These are phyloP conservation scores for Orius laevigatus DNA, from an alignment of 1,140 invertebrate genomes.

Conservation along the genomic window DNA sequence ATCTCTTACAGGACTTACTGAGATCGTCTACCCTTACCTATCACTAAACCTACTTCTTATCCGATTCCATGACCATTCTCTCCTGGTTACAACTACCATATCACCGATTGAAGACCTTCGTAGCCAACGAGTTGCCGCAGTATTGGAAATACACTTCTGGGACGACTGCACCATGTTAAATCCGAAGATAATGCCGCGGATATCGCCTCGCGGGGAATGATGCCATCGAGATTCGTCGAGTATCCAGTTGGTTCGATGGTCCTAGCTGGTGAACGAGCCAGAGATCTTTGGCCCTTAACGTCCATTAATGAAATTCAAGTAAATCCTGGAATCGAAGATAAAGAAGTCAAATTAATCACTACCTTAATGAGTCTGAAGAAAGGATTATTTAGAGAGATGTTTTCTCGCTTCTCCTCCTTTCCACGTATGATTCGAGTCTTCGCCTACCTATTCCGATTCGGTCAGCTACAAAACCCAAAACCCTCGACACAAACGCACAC, in stretches of 20 bases:
- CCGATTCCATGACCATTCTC: conserved; percentile 17
- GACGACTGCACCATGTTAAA: conserved; percentile 28
- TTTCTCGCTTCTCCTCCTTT: not conserved
- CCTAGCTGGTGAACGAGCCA: conserved; percentile 1
- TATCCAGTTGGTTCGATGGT: conserved; percentile 19
- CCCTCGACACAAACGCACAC: not conserved
- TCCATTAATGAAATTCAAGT: not conserved
- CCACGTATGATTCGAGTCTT: not conserved
- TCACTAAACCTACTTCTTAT: conserved; percentile 11
- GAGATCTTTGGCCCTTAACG: not conserved
- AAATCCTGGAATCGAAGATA: not conserved
- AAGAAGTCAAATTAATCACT: not conserved
- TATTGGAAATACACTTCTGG: conserved; percentile 19
- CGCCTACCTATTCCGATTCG: not conserved
- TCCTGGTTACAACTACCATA: conserved; percentile 23
- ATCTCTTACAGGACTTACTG: not conserved
- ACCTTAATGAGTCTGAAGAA: not conserved
- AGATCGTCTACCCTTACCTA: not conserved
- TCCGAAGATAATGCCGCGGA: conserved; percentile 30
- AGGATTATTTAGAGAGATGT: not conserved
- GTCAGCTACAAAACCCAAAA: not conserved
- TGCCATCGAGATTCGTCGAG: conserved; percentile 15
- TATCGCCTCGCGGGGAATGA: conserved; percentile 25
- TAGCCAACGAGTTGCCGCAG: conserved; percentile 23
- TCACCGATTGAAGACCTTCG: conserved; percentile 22